These are phyloP conservation scores for Oxycera nigricornis DNA, from an alignment of 2,888 invertebrate species.

Conservation along the genomic window DNA sequence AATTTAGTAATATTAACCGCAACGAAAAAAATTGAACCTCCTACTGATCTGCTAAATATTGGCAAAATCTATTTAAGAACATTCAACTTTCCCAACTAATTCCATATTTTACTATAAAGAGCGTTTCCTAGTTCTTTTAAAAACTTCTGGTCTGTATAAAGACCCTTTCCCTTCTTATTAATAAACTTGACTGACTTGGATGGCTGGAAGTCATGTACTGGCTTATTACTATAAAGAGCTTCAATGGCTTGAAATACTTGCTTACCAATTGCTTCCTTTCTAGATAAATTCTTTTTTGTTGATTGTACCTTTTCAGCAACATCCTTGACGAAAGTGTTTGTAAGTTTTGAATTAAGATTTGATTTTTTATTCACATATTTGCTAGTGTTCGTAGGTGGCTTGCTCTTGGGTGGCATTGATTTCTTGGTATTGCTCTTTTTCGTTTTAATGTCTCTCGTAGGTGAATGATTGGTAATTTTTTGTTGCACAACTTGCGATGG, in stretches of 20 bases:
- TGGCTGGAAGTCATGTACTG: not conserved
- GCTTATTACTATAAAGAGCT: not conserved
- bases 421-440: not conserved
- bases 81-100: not conserved
- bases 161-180: not conserved
- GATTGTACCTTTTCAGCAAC: not conserved
- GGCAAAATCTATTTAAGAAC: not conserved
- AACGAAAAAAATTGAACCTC: too few relatives aligned
- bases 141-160: not conserved
- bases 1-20: too few relatives aligned
- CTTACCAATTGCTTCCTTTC: slow-evolving; percentile 1
- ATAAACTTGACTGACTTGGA: not conserved
- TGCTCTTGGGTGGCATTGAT: not conserved
- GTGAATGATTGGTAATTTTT: not conserved
- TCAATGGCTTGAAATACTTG: slow-evolving; percentile 1
- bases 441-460: not conserved
- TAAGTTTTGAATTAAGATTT: not conserved
- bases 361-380: not conserved
- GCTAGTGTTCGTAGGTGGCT: not conserved
- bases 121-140: not conserved
- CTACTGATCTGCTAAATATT: too few relatives aligned
- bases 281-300: not conserved
- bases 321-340: not conserved
- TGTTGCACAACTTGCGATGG: not conserved
- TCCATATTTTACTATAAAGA: not conserved